Conservation (phyloP, 2,113 vertebrate genomes). For the Urocitellus parryii region DNA sequence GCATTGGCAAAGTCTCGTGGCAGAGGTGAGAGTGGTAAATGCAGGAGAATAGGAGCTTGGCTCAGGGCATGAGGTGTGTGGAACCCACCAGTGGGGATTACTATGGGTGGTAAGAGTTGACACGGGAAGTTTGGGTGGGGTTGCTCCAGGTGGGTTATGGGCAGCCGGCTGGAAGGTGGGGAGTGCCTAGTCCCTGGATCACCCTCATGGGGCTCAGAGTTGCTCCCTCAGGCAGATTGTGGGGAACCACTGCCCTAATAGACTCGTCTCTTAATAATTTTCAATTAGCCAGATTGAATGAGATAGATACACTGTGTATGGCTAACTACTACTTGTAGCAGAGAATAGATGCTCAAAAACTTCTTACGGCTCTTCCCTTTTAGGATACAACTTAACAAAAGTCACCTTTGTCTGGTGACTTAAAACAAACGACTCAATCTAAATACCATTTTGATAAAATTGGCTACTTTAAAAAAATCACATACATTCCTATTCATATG, state of each 20-base stretch:
- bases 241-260: no score
- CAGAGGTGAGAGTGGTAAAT: background rate
- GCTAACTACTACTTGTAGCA: background rate
- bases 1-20: no score
- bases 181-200: accelerated
- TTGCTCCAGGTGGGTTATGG: background rate
- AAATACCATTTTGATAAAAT: background rate
- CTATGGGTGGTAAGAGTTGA: no score
- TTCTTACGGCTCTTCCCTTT: background rate
- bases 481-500: background rate
- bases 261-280: background rate
- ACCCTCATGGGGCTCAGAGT: background rate
- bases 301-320: background rate
- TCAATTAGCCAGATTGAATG: background rate
- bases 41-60: no score
- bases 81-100: background rate
- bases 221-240: background rate
- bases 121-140: accelerated
- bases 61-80: background rate
- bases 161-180: background rate
- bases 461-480: background rate
- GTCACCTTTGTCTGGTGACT: background rate
- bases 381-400: background rate
- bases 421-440: background rate
- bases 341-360: background rate